A percentile compares a stretch with the other conserved stretches of the same genome.
Conservation (phyloP, 37 sponge, comb jelly and placozoan genomes). For the Mnemiopsis leidyi region DNA sequence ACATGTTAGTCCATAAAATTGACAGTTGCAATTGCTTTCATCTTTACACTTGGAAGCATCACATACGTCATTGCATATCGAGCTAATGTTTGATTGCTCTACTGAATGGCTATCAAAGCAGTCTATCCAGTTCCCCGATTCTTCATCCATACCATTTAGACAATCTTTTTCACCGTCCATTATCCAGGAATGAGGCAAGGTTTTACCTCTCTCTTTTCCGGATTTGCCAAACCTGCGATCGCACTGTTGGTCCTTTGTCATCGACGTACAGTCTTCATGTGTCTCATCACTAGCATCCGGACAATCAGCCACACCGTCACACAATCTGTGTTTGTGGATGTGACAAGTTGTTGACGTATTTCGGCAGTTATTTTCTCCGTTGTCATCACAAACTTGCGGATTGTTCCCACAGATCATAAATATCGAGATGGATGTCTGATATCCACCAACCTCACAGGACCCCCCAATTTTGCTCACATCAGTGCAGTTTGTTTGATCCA, state of each 20-base stretch:
- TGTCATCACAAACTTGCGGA: background rate
- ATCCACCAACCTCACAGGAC: background rate
- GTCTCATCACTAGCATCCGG: background rate
- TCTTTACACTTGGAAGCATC: background rate
- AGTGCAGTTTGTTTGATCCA: slow-evolving; percentile 35
- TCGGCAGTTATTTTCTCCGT: background rate
- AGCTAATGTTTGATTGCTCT: background rate
- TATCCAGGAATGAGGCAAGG: background rate
- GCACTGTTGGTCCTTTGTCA: background rate
- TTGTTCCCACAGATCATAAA: background rate
- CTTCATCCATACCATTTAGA: too few species aligned
- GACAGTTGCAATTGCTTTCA: background rate
- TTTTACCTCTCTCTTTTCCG: background rate
- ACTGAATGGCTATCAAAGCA: background rate
- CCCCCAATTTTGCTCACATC: background rate
- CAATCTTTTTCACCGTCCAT: background rate
- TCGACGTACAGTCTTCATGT: background rate
- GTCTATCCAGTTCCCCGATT: background rate
- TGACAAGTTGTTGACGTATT: background rate
- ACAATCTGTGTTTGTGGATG: background rate
- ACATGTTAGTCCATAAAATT: background rate
- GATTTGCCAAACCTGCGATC: background rate
- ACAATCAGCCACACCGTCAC: background rate
- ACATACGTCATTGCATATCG: background rate
- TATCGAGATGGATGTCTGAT: background rate